Evolutionary conservation across 2,113 vertebrate species (phyloP).

Genomic region (Vidua chalybeata): DNA sequence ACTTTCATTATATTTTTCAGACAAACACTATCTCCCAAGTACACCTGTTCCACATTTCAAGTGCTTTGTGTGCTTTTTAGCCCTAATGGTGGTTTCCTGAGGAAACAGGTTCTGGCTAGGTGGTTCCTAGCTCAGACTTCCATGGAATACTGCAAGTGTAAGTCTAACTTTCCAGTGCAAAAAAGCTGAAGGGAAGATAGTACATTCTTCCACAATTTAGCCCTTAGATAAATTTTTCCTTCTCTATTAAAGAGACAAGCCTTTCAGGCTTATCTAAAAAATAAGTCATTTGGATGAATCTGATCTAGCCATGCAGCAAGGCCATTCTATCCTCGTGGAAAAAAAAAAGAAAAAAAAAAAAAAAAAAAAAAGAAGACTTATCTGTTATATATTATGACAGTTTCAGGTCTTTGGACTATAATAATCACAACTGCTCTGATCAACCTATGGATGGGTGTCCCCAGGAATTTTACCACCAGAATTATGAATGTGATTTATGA

Average conservation of each 20-base stretch:
- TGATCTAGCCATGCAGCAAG: background rate
- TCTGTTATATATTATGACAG: background rate
- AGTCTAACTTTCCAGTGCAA: background rate
- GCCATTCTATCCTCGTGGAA: background rate
- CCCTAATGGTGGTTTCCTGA: background rate
- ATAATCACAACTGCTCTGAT: background rate
- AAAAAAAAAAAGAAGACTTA: background rate
- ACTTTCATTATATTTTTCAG: background rate
- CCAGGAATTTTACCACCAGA: background rate
- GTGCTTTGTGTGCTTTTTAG: background rate
- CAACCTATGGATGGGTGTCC: background rate
- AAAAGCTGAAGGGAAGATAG: background rate
- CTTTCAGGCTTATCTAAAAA: background rate
- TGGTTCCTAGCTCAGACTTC: background rate
- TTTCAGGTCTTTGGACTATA: conserved; percentile 15
- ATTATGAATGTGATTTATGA: background rate
- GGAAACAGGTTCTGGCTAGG: background rate
- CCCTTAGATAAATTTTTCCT: background rate
- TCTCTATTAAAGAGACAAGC: background rate
- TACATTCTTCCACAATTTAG: background rate
- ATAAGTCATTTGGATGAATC: background rate
- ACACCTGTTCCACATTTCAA: background rate
- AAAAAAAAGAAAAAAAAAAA: background rate
- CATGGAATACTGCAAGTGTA: background rate
- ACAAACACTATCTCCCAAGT: background rate